Evolutionary conservation across 2,888 invertebrate species (phyloP).

Genomic region (Cabera pusaria): DNA sequence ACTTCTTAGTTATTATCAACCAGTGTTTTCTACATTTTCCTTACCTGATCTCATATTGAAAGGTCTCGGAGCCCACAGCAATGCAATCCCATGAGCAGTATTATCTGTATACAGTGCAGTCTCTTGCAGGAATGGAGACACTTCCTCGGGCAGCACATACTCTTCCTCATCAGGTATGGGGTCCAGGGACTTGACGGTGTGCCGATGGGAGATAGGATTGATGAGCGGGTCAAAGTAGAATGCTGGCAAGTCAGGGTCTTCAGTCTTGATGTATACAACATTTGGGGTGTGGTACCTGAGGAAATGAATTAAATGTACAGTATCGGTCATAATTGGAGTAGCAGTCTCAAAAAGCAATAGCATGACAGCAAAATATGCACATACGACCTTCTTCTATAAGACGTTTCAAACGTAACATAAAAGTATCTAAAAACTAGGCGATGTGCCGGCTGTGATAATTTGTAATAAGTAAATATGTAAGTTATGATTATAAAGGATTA

Average conservation of each 20-base stretch:
- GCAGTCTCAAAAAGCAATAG: too few relatives aligned
- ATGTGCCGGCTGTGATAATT: too few relatives aligned
- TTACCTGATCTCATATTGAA: slow-evolving; percentile 96
- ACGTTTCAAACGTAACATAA: too few relatives aligned
- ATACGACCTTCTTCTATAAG: too few relatives aligned
- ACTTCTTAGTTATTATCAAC: too few relatives aligned
- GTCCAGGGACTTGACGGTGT: slow-evolving; percentile 92
- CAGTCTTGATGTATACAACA: slow-evolving; percentile 99
- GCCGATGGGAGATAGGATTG: slow-evolving; percentile 98
- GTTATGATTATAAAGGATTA: too few relatives aligned
- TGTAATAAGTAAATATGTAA: too few relatives aligned
- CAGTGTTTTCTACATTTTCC: slow-evolving; percentile 5
- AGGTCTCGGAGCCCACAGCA: slow-evolving; percentile 98
- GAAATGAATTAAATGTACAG: slow-evolving; percentile 1
- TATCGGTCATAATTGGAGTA: too few relatives aligned
- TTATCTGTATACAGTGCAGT: slow-evolving; percentile 99
- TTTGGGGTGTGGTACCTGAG: slow-evolving; percentile 99
- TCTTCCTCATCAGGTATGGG: slow-evolving; percentile 97
- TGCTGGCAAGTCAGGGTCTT: slow-evolving; percentile 99
- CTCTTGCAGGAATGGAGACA: slow-evolving; percentile 96
- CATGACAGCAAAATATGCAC: too few relatives aligned
- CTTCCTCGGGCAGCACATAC: slow-evolving; percentile 94
- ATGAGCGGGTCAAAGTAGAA: slow-evolving; percentile 99
- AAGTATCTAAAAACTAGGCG: too few relatives aligned
- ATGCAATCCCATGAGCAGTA: slow-evolving; percentile 98